Evolutionary conservation across 1,140 invertebrate genomes (phyloP), one percentile per base, ranked within the genome.

Genomic region (Euura lappo): DNA sequence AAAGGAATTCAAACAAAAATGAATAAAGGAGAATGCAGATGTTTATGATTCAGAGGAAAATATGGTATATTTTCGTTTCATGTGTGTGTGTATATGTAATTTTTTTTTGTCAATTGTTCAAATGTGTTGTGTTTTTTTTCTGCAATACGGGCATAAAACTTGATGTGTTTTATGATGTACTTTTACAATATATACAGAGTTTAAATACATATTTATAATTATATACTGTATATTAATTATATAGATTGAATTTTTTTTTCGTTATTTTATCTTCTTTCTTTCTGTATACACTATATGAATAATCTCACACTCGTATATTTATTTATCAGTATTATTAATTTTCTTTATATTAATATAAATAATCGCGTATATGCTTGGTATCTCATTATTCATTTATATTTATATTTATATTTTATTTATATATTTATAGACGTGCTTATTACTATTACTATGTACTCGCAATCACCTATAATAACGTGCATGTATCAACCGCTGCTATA

Each of bases 111-210:
- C 8, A 10, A 68, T 43, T 68, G 67, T 28, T 11, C 2, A 68
- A 13, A 1, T 10, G 28, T 28, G 28, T 28, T 28, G 8, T 8
- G 69, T 13, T 71, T 69, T 60, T 69, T 67, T 71, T 69, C 70
- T 76, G 69, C 46, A 68, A 79, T 60, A 60, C 13, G 6, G 10
- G 51, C 13, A 7, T 60, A n/a, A n/a, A n/a, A 3, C 6, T 60
- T 60, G 3, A 60, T 28, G 8, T n/a, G 51, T 60, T 3, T n/a
- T 11, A n/a, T n/a, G 51, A 8, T 60, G 51, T 47, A 70, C 72
- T 81, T 83, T 77, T 83, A 83, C 81, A 84, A 81, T 84, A 84
- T 84, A 77, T 84, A 84, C 83, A 84, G 69, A 73, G 72, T 70
- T 79, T 78, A 79, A 70, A 72, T 74, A 75, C 69, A 47, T 67